A percentile compares a stretch with the other conserved stretches of the same genome.
phyloP scores from a whole-genome alignment of 2,888 invertebrate species.

The Lymantria monacha region DNA sequence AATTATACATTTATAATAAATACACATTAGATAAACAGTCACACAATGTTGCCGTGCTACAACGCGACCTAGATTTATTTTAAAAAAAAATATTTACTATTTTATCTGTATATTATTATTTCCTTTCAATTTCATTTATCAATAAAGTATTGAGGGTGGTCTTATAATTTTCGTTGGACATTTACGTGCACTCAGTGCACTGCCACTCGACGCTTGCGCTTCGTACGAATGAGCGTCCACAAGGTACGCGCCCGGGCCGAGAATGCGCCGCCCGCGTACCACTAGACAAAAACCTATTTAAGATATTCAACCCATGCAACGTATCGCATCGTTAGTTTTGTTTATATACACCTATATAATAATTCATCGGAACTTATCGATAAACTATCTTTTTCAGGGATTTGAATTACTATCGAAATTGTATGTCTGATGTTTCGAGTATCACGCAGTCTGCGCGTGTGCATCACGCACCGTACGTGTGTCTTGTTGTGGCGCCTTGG shows the following conservation, averaged over 20 bases:
- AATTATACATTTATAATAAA: slow-evolving; percentile 47
- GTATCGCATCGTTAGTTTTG: slow-evolving; percentile 48
- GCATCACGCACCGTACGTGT: slow-evolving; percentile 57
- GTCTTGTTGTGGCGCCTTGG: slow-evolving; percentile 58
- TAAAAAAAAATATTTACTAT: slow-evolving; percentile 11
- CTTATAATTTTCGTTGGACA: slow-evolving; percentile 24
- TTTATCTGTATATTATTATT: slow-evolving; percentile 20
- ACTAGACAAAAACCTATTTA: slow-evolving; percentile 52
- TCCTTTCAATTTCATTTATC: slow-evolving; percentile 8
- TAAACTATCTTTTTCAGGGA: slow-evolving; percentile 48
- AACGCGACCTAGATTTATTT: slow-evolving; percentile 20
- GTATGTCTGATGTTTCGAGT: slow-evolving; percentile 40
- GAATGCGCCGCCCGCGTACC: slow-evolving; percentile 34
- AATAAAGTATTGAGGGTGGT: slow-evolving; percentile 42
- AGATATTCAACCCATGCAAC: slow-evolving; percentile 53
- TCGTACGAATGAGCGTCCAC: slow-evolving; percentile 53
- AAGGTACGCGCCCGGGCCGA: slow-evolving; percentile 39
- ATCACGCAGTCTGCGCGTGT: slow-evolving; percentile 63
- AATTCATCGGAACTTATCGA: slow-evolving; percentile 52
- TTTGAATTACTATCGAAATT: slow-evolving; percentile 47
- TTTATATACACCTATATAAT: slow-evolving; percentile 54
- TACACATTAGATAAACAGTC: slow-evolving; percentile 60
- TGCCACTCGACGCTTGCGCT: slow-evolving; percentile 62
- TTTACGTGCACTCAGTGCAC: slow-evolving; percentile 50
- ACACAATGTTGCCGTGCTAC: slow-evolving; percentile 48